Percentiles rank a stretch among this genome's conserved stretches.
Conservation (phyloP, 2,888 invertebrate species). For the Synergus laeviventris region DNA sequence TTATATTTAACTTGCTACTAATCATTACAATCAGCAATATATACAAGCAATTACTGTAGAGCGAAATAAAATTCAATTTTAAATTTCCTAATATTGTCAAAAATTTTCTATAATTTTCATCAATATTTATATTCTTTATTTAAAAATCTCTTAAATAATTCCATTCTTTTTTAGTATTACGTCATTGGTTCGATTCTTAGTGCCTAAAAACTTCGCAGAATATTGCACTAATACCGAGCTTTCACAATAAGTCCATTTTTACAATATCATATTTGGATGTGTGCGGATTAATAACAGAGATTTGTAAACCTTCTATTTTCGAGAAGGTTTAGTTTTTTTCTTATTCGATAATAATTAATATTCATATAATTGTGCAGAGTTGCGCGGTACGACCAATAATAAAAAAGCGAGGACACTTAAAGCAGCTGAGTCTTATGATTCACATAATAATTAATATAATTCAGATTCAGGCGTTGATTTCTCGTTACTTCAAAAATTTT, state of each 20-base stretch:
- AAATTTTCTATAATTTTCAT: not conserved
- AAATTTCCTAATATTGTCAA: not conserved
- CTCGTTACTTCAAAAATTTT: not conserved
- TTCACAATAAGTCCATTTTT: slow-evolving; percentile 26
- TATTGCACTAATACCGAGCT: slow-evolving; percentile 30
- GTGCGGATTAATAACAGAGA: slow-evolving; percentile 31
- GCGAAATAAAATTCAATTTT: not conserved
- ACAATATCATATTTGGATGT: slow-evolving; percentile 35
- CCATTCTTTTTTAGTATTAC: slow-evolving; percentile 9
- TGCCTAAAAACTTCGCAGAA: slow-evolving; percentile 25
- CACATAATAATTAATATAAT: slow-evolving; percentile 9
- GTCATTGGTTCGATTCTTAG: not conserved
- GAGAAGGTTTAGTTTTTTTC: slow-evolving; percentile 26
- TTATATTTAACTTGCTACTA: not conserved
- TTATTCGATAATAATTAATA: slow-evolving; percentile 20
- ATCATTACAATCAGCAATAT: not conserved
- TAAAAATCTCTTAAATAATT: not conserved
- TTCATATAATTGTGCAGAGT: slow-evolving; percentile 32
- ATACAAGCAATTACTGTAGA: not conserved
- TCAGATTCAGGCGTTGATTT: slow-evolving; percentile 12
- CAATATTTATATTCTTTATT: not conserved
- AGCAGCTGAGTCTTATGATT: slow-evolving; percentile 20
- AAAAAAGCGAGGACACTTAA: slow-evolving; percentile 34
- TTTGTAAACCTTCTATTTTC: slow-evolving; percentile 28
- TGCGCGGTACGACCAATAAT: slow-evolving; percentile 27